Evolutionary conservation across 2,888 invertebrate genomes (phyloP), one percentile per base, ranked within the genome.

Genomic region (Aphidoletes aphidimyza): DNA sequence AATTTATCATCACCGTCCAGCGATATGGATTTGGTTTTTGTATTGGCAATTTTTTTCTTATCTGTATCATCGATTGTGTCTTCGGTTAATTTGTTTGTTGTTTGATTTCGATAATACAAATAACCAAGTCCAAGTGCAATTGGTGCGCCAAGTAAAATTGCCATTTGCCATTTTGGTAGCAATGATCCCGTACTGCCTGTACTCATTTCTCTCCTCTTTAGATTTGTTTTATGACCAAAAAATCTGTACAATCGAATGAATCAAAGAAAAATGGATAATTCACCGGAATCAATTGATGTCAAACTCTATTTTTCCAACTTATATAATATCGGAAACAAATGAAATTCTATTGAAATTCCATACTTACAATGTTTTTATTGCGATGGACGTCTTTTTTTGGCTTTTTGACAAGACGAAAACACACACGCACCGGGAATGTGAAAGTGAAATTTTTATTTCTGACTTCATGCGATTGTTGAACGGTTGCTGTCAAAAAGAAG

Each of bases 151-250:
- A 97, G 92, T 85, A 94, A 93, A 86, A 97, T 91, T 86, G 96
- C 96, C 88, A 97, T 91, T 91, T 97, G 96, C 96, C 97, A 96
- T 92, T 94, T 96, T 87, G 94, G 93, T 90, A 94, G 91, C 89
- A 92, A 91, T 88, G 92, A 91, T 87, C 91, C 91, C 85, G 91
- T 91, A 49, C 84, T 84, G 39, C 84, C 84, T 37, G 49, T 83
- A 34, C 83, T 49, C 84, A 84, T 84, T 14, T 36, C 81, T 17
- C 2, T 69, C n/a, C n/a, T n/a, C n/a, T n/a, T n/a, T n/a, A n/a
- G n/a, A n/a, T n/a, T n/a, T n/a, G n/a, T n/a, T n/a, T n/a, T n/a
- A n/a, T n/a, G n/a, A n/a, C n/a, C 34, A 34, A 34, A 17, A 9
- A 78, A 78, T 78, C 78, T 78, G 36, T 78, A 26, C n/a, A 14